These are phyloP conservation scores for Zapornia atra DNA, from an alignment of 2,113 vertebrate species.

Conservation along the genomic window DNA sequence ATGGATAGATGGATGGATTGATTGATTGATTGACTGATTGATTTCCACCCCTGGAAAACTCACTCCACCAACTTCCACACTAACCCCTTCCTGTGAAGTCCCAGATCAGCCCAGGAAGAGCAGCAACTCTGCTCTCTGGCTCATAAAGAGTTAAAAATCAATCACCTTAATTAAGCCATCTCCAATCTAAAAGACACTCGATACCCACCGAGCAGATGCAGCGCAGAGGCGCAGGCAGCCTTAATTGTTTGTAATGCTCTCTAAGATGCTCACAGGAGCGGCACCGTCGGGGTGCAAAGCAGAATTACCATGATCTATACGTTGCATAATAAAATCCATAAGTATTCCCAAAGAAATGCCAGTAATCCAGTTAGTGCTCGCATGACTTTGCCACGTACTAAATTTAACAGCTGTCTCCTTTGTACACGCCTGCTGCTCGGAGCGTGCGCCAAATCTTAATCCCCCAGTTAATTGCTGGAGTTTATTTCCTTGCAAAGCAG, in stretches of 20 bases:
- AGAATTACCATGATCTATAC: slow-evolving; percentile 43
- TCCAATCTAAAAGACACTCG: not conserved
- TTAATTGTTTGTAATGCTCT: slow-evolving; percentile 30
- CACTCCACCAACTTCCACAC: rapidly evolving
- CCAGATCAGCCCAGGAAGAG: not conserved
- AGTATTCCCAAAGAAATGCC: slow-evolving; percentile 52
- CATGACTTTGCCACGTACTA: slow-evolving; percentile 22
- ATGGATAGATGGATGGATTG: too few relatives aligned
- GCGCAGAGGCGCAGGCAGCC: not conserved
- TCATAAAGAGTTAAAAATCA: not conserved
- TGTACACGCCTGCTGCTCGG: not conserved
- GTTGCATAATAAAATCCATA: slow-evolving; percentile 37
- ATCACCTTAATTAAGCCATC: not conserved
- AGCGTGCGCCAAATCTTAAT: slow-evolving; percentile 8
- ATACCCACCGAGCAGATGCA: not conserved
- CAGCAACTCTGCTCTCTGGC: not conserved
- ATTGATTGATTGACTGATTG: not conserved
- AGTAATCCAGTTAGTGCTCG: slow-evolving; percentile 46
- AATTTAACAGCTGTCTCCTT: slow-evolving; percentile 54
- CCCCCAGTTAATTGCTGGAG: slow-evolving; percentile 33
- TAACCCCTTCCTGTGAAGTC: rapidly evolving
- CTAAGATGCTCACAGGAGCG: not conserved
- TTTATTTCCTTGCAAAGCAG: slow-evolving; percentile 18
- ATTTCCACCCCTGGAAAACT: not conserved
- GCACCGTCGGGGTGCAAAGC: not conserved